Percentiles rank a stretch among this genome's conserved stretches.
Conservation (phyloP, 2,113 vertebrate genomes). For the Prochilodus magdalenae region DNA sequence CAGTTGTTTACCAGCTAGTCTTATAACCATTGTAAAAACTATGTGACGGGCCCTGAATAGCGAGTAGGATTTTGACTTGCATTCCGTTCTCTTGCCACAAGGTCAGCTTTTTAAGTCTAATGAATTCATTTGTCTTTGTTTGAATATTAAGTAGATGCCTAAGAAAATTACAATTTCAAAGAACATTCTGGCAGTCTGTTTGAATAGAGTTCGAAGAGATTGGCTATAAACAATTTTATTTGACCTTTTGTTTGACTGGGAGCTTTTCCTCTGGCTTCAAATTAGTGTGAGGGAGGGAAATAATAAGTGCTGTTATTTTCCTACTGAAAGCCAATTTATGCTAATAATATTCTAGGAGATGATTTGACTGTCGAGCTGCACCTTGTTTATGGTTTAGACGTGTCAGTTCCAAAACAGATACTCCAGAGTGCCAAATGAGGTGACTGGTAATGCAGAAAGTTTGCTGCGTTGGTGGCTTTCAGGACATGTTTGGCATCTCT, state of each 20-base stretch:
- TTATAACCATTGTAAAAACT: conserved; percentile 5
- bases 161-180: conserved; percentile 28
- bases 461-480: conserved; percentile 22
- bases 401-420: conserved; percentile 37
- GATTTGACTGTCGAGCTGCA: conserved; percentile 55
- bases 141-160: conserved; percentile 35
- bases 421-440: conserved; percentile 4
- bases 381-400: conserved; percentile 44
- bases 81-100: conserved; percentile 33
- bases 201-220: conserved; percentile 24
- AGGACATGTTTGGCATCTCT: conserved; percentile 31
- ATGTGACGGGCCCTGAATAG: neutral
- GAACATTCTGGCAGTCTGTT: conserved; percentile 32
- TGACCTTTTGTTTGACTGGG: conserved; percentile 65
- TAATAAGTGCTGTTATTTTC: conserved; percentile 61
- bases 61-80: conserved; percentile 28
- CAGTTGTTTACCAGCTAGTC: conserved; percentile 31
- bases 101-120: conserved; percentile 46
- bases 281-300: conserved; percentile 36
- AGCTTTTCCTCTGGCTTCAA: conserved; percentile 48
- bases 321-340: conserved; percentile 73
- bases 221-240: conserved; percentile 57
- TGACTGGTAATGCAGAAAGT: conserved; percentile 29
- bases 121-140: conserved; percentile 13
- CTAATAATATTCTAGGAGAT: conserved; percentile 64